Base-by-base conservation (phyloP, 2,888 invertebrate genomes). In the Emmelina monodactyla region DNA sequence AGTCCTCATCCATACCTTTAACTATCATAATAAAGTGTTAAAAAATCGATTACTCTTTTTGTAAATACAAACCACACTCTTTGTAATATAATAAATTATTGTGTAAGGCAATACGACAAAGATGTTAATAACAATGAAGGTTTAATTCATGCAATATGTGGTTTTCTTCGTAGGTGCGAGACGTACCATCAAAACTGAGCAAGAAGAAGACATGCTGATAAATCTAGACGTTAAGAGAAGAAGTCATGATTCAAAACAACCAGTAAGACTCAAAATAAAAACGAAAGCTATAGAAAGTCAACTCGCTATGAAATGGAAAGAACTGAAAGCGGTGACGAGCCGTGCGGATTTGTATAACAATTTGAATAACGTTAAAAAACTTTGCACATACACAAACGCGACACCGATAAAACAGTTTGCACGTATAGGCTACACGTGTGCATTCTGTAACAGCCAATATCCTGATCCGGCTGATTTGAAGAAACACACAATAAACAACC, bases 351-450 rank as follows among this genome's bases (percentile, higher is more conserved):
- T 25, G n/a, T 15, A 46, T n/a, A 62, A 62, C 44, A 64, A 64
- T 42, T 44, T 55, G 5, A 42, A 36, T 7, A 64, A 60, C 36
- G 50, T 60, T 10, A 50, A 47, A 38, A 50, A 52, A 31, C 46
- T 67, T 11, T 43, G 67, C 1, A 37, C 48, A 2, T 46, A 46
- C 34, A 50, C 67, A 1, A 69, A 68, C 31, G 68, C 68, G 0
- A 68, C 69, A 0, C 63, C 66, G 0, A 62, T 64, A 11, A 43
- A 58, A 28, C 44, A 50, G 2, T 49, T 50, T 9, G 53, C 44
- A 7, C 59, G 59, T 1, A 52, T 55, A 1, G 65, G 63, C 0
- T 67, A 58, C 28, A 50, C 49, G 0, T 67, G 66, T 29, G 51
- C 51, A 31, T 67, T 51, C 31, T 67, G 66, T 35, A 37, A 39